Evolutionary conservation across 2,113 vertebrate species (phyloP), one percentile per base, ranked within the genome.

Genomic region (Microcebus tavaratra): DNA sequence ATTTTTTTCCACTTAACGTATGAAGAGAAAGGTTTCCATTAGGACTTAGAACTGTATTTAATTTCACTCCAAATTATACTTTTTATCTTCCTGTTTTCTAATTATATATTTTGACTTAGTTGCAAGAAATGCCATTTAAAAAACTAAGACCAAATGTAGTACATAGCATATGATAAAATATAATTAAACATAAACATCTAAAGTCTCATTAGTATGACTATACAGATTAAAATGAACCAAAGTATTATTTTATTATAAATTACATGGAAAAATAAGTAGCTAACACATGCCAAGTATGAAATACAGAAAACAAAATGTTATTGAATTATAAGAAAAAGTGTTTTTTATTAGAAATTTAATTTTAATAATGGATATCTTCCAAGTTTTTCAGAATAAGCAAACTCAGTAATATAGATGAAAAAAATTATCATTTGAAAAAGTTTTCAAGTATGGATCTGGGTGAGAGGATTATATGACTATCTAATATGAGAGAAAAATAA

Each of bases 281-380:
- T 93, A 97, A 81, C 34, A 70, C 88, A 15, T 23, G 85, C 6
- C 50, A 67, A 39, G 7, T 61, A 53, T 88, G n/a, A 95, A 91
- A 67, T 15, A 45, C 9, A 94, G 25, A 82, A 92, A 94, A 67
- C 4, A 88, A 68, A 88, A 85, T 72, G 57, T 67, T 80, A 84
- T 70, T 94, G 17, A 94, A 61, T 57, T 25, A 88, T 8, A 63
- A 67, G 4, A 42, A 87, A 88, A 94, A 34, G 9, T n/a, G n/a
- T 78, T 65, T 79, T 90, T 87, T 96, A 45, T 95, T 86, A 94
- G 21, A 96, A 94, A 82, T 80, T 75, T 12, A 81, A 90, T 82
- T 94, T 86, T 91, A 91, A 39, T 76, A 57, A 63, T 53, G 0
- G 23, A 31, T n/a, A 3, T 67, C 25, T 88, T 95, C 65, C 14